Evolutionary conservation across 2,113 vertebrate genomes (phyloP).

Genomic region (Suncus etruscus): DNA sequence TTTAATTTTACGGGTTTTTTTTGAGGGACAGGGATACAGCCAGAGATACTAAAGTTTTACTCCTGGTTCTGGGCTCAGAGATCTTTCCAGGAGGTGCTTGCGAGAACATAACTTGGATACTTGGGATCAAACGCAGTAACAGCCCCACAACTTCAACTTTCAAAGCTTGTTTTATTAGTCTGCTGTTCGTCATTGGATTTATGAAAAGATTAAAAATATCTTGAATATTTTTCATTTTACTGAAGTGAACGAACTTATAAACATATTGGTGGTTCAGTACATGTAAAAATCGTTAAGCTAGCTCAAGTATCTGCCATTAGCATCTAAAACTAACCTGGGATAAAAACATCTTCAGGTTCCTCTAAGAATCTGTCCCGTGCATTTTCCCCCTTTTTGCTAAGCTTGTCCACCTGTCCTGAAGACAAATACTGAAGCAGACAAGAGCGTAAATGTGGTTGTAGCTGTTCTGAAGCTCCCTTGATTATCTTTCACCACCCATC

Average conservation of each 20-base stretch:
- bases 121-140: too few relatives aligned
- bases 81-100: too few relatives aligned
- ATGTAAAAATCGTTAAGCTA: neutral
- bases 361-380: neutral
- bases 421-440: neutral
- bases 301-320: neutral
- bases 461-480: neutral
- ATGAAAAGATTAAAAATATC: neutral
- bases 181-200: neutral
- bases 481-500: neutral
- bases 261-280: too few relatives aligned
- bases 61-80: too few relatives aligned
- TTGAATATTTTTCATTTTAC: too few relatives aligned
- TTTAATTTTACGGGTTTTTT: too few relatives aligned
- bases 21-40: too few relatives aligned
- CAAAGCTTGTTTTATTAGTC: neutral
- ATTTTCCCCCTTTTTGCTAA: neutral
- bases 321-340: neutral
- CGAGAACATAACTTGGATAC: too few relatives aligned
- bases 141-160: too few relatives aligned
- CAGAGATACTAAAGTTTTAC: too few relatives aligned
- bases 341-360: neutral
- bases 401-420: neutral
- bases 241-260: too few relatives aligned
- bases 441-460: neutral